These are phyloP conservation scores for Cheilosia urbana DNA, from an alignment of 2,888 invertebrate genomes.

Conservation along the genomic window DNA sequence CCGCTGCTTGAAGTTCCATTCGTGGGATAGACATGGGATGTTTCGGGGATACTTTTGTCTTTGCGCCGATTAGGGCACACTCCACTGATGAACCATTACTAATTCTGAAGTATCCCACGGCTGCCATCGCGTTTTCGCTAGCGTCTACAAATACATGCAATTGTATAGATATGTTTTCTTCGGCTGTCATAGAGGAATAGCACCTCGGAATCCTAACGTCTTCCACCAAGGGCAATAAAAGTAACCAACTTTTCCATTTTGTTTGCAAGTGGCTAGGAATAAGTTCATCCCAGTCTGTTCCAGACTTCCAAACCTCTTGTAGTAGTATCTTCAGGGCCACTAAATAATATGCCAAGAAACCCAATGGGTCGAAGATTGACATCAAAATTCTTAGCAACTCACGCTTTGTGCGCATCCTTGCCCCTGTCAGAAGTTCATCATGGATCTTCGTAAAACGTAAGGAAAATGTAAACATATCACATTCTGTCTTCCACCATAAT, in stretches of 20 bases:
- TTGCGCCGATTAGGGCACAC: constrained; percentile 60
- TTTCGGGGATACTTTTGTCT: too few species aligned
- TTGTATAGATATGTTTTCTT: too few species aligned
- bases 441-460: constrained; percentile 4
- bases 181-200: too few species aligned
- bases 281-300: constrained; percentile 6
- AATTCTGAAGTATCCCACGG: constrained; percentile 76
- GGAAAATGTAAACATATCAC: constrained; percentile 6
- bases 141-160: constrained; percentile 11
- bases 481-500: constrained; percentile 19
- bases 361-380: constrained; percentile 6
- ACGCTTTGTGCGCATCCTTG: constrained; percentile 16
- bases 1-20: too few species aligned
- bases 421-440: not conserved
- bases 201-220: too few species aligned
- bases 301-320: constrained; percentile 4
- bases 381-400: constrained; percentile 9
- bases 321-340: constrained; percentile 16
- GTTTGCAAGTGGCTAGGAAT: constrained; percentile 32
- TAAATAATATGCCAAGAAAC: constrained; percentile 33
- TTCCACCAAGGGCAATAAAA: not conserved
- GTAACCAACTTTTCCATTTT: constrained; percentile 50
- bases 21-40: too few species aligned
- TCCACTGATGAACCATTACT: constrained; percentile 4
- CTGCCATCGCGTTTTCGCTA: constrained; percentile 74